Base-by-base conservation (phyloP, 2,888 invertebrate genomes). In the Hydraecia micacea region DNA sequence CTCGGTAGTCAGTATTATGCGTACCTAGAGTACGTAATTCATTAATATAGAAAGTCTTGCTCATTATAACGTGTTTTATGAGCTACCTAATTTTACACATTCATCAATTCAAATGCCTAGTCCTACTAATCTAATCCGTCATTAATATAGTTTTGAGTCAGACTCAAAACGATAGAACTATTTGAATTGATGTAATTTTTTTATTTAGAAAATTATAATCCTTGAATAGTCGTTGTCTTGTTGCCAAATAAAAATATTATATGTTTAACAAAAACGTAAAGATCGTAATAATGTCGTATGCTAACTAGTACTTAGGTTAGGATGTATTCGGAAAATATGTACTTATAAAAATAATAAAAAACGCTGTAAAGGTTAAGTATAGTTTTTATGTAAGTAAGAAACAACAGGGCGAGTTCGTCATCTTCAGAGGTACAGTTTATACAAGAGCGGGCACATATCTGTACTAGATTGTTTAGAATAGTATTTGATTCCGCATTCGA, bases 191-290 rank as follows among this genome's bases (percentile, higher is more conserved):
- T 9, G 46, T 15, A 60, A 0, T 55, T 55, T 55, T 25, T 11
- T 55, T n/a, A 46, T 8, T 28, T 25, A 13, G 8, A 21, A 75
- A 46, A 32, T 25, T 58, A 9, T 58, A 32, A 46, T 9, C 46
- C 15, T 75, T 36, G 21, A 73, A 46, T 21, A 75, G n/a, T 18
- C 32, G 18, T 62, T 42, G 32, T 68, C 7, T 42, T 39, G 42
- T 79, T n/a, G 80, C n/a, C 18, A 69, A 49, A 49, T 67, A 21
- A 67, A 67, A 79, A 52, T 79, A 36, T n/a, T 62, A 5, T 5
- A 18, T 25, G 36, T 74, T 62, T 11, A 62, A 75, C 28, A 39
- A 58, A 72, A 52, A 39, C 39, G 9, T 52, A 25, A 36, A 15
- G 7, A 25, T 39, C 21, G 21, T 8, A 62, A 58, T 46, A 49